phyloP scores from a whole-genome alignment of 2,888 invertebrate species.

The Drosophila dives region DNA sequence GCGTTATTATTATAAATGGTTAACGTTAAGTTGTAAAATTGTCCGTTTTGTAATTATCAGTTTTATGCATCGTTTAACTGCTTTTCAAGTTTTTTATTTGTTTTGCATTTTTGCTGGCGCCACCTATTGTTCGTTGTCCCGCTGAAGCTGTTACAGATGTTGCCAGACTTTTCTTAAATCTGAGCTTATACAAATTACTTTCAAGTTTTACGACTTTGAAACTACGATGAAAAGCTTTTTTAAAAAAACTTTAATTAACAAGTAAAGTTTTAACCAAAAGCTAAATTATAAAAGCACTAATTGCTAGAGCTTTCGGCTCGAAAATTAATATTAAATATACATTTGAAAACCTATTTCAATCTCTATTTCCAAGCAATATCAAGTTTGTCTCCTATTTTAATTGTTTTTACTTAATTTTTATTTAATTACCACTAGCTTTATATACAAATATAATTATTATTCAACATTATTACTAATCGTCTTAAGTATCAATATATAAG shows the following conservation, averaged over 20 bases:
- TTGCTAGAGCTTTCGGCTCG: background rate
- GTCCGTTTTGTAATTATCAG: conserved; percentile 27
- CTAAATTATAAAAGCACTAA: background rate
- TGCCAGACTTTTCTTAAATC: conserved; percentile 33
- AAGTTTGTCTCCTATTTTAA: background rate
- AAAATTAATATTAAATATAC: background rate
- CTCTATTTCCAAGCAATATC: background rate
- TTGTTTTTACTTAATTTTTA: background rate
- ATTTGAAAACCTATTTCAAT: background rate
- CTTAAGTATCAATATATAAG: background rate
- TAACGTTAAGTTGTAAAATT: conserved; percentile 7
- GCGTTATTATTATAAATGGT: background rate
- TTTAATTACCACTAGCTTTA: background rate
- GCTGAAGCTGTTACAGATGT: conserved; percentile 42
- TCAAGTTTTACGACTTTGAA: conserved; percentile 8
- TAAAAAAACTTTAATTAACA: too few species aligned
- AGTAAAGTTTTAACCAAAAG: background rate
- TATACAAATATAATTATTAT: background rate
- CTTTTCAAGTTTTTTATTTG: background rate
- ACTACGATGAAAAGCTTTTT: conserved; percentile 2
- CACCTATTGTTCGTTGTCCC: conserved; percentile 49
- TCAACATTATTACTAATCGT: background rate
- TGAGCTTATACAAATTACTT: conserved; percentile 22
- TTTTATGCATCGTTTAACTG: conserved; percentile 16
- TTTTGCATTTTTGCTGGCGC: conserved; percentile 27